Evolutionary conservation across 2,797 vertebrate genomes (phyloP).

Genomic region (Vespertilio murinus): DNA sequence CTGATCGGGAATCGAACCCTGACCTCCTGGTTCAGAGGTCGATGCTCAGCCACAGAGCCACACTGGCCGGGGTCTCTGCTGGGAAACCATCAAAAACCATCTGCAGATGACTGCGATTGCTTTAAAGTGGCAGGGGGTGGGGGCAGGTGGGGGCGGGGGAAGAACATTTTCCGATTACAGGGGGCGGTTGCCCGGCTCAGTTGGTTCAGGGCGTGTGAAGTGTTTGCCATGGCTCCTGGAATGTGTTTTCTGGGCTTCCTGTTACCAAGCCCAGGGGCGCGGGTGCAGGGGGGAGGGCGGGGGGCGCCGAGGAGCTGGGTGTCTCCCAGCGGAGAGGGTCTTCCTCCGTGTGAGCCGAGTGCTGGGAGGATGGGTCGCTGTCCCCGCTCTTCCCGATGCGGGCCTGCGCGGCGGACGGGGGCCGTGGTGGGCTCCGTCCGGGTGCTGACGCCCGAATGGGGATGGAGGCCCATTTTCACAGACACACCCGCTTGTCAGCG

Average conservation of each 20-base stretch:
- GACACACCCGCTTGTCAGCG: constrained; percentile 52
- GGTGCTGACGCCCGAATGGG: constrained; percentile 66
- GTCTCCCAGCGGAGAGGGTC: constrained; percentile 75
- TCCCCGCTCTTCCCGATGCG: constrained; percentile 57
- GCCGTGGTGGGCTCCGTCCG: constrained; percentile 66
- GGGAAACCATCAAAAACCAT: constrained; percentile 69
- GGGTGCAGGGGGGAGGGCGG: constrained; percentile 83
- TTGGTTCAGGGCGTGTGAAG: constrained; percentile 71
- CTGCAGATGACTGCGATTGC: constrained; percentile 62
- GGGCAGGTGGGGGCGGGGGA: neutral
- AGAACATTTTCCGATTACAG: constrained; percentile 69
- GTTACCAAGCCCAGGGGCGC: constrained; percentile 82
- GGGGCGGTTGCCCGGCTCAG: constrained; percentile 42
- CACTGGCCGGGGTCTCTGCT: neutral
- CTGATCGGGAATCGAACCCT: too few species aligned
- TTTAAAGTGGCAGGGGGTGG: constrained; percentile 34
- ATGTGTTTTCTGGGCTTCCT: constrained; percentile 77
- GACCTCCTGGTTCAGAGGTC: too few species aligned
- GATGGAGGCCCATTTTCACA: constrained; percentile 65
- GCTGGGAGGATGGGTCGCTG: constrained; percentile 69
- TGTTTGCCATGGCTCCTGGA: constrained; percentile 72
- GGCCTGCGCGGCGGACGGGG: constrained; percentile 58
- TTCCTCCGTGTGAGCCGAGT: constrained; percentile 79
- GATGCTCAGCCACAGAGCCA: too few species aligned
- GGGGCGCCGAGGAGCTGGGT: constrained; percentile 68